phyloP scores from a whole-genome alignment of 2,113 vertebrate species.

The Alligator sinensis region DNA sequence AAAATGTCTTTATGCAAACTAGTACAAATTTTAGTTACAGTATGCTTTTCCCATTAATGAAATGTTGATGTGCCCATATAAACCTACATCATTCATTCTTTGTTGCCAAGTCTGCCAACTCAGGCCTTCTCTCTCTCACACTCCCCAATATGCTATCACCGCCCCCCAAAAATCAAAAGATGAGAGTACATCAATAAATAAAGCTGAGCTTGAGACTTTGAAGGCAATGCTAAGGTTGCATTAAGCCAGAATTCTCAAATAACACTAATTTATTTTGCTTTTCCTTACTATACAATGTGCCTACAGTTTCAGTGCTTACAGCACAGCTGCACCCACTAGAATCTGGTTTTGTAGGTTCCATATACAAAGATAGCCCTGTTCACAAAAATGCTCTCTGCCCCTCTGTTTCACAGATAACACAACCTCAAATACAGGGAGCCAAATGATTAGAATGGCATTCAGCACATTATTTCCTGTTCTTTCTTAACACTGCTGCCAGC shows the following conservation, averaged over 20 bases:
- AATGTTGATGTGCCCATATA: background rate
- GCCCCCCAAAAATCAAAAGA: background rate
- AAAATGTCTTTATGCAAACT: background rate
- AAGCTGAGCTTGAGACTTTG: background rate
- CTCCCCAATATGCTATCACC: background rate
- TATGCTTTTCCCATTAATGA: background rate
- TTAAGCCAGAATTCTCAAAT: background rate
- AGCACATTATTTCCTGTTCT: constrained; percentile 67
- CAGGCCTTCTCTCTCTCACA: background rate
- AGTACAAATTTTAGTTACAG: constrained; percentile 12
- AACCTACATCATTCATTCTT: background rate
- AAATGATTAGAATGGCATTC: constrained; percentile 63
- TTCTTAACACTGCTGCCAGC: constrained; percentile 23
- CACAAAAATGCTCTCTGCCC: constrained; percentile 9
- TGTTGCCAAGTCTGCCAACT: background rate
- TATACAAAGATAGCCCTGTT: constrained; percentile 80
- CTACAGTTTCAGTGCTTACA: constrained; percentile 31
- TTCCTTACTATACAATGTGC: constrained; percentile 42
- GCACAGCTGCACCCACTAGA: constrained; percentile 67
- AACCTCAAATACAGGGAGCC: background rate
- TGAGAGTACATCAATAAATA: background rate
- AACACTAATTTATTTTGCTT: background rate
- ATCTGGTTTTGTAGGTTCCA: constrained; percentile 61
- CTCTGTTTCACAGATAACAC: constrained; percentile 61
- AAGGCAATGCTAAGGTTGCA: background rate